Evolutionary conservation across 2,888 invertebrate species (phyloP).

Genomic region (Drosophila kambysellisi): DNA sequence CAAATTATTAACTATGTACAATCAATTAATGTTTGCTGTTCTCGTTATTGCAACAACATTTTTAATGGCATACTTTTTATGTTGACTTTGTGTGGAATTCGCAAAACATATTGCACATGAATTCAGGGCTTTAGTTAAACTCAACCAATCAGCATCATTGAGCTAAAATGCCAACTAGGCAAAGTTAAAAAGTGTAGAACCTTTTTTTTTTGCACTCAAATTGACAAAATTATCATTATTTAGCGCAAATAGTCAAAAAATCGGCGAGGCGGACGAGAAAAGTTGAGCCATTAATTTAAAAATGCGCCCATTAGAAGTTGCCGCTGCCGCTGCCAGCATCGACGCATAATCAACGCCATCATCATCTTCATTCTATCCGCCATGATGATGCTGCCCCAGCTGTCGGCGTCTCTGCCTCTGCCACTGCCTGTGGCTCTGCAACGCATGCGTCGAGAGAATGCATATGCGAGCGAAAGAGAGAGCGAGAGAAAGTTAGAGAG

Average conservation of each 20-base stretch:
- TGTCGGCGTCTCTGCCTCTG: constrained; percentile 3
- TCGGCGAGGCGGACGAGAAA: constrained; percentile 52
- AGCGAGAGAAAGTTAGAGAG: constrained; percentile 18
- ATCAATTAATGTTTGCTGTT: constrained; percentile 69
- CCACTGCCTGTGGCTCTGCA: neutral
- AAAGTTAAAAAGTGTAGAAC: constrained; percentile 7
- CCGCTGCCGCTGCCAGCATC: constrained; percentile 32
- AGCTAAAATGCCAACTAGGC: constrained; percentile 1
- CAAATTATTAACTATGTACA: constrained; percentile 62
- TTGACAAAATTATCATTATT: constrained; percentile 66
- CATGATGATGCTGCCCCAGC: constrained; percentile 27
- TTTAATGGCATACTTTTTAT: constrained; percentile 23
- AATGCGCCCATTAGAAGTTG: constrained; percentile 69
- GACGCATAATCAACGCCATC: constrained; percentile 54
- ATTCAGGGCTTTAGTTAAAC: constrained; percentile 11
- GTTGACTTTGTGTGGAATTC: constrained; percentile 12
- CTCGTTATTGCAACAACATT: constrained; percentile 21
- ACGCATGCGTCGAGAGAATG: constrained; percentile 62
- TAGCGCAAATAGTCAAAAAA: constrained; percentile 65
- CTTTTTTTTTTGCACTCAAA: constrained; percentile 18
- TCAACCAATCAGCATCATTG: constrained; percentile 18
- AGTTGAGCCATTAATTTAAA: constrained; percentile 75
- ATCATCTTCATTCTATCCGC: constrained; percentile 43
- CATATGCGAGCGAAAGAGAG: constrained; percentile 19
- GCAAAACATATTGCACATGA: constrained; percentile 21